phyloP scores from a whole-genome alignment of 2,113 vertebrate species.

The Oplegnathus fasciatus region DNA sequence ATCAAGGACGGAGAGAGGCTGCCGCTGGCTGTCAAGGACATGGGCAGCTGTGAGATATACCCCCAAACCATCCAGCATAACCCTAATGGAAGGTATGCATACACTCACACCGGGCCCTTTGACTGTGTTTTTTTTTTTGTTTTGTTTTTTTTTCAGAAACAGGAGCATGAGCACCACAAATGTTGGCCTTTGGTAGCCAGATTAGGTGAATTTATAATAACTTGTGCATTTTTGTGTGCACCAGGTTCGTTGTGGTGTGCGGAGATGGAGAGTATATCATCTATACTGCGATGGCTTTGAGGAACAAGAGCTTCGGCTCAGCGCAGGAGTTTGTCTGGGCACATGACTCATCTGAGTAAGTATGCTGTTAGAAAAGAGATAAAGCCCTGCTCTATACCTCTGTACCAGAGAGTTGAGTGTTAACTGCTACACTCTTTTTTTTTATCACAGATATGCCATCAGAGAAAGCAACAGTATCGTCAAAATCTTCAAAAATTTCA shows the following conservation, averaged over 20 bases:
- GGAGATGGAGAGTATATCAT: slow-evolving; percentile 99
- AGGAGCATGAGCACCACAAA: neutral
- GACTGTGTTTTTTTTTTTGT: no score
- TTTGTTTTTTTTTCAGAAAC: neutral
- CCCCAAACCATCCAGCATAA: slow-evolving; percentile 99
- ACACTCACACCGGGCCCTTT: neutral
- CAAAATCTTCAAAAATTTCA: slow-evolving; percentile 99
- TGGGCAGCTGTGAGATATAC: slow-evolving; percentile 99
- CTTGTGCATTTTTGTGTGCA: slow-evolving; percentile 17
- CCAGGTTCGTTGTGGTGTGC: slow-evolving; percentile 96
- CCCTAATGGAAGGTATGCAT: slow-evolving; percentile 93
- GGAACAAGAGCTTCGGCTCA: slow-evolving; percentile 99
- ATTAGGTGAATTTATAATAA: neutral
- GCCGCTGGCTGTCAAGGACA: slow-evolving; percentile 97
- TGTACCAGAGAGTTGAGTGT: neutral
- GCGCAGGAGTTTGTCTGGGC: slow-evolving; percentile 99
- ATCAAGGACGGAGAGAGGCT: slow-evolving; percentile 98
- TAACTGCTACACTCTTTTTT: neutral
- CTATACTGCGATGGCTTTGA: slow-evolving; percentile 98
- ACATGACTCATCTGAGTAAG: slow-evolving; percentile 99
- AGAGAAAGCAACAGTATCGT: slow-evolving; percentile 97
- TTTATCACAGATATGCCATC: slow-evolving; percentile 90
- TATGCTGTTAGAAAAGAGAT: slow-evolving; percentile 28
- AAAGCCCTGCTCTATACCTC: no score
- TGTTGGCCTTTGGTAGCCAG: neutral